Conservation (phyloP, 2,888 invertebrate species). For the Agriotes lineatus region DNA sequence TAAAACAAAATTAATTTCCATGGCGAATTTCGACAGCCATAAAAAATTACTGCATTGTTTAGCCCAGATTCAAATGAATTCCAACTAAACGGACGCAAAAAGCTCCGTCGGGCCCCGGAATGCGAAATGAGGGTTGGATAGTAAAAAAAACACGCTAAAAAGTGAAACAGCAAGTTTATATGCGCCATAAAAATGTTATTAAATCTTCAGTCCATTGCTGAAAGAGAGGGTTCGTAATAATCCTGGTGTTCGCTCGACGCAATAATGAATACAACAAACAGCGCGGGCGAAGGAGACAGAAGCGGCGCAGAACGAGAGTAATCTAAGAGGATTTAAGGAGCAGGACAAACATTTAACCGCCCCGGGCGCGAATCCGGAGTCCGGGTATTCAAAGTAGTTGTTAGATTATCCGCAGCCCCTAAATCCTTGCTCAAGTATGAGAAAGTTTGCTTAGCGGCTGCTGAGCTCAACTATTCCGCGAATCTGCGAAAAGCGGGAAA, state of each 20-base stretch:
- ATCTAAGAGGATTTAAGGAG: slow-evolving; percentile 43
- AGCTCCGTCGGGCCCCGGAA: slow-evolving; percentile 25
- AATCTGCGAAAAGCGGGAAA: not conserved
- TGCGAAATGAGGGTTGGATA: slow-evolving; percentile 35
- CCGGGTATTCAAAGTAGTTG: slow-evolving; percentile 42
- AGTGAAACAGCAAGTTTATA: slow-evolving; percentile 45
- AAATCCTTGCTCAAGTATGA: slow-evolving; percentile 32
- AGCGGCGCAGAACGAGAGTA: slow-evolving; percentile 16
- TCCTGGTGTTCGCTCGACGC: slow-evolving; percentile 26
- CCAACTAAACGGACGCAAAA: slow-evolving; percentile 35
- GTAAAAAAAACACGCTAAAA: slow-evolving; percentile 44
- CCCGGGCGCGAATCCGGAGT: slow-evolving; percentile 36
- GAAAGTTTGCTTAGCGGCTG: slow-evolving; percentile 23
- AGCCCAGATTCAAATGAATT: slow-evolving; percentile 39
- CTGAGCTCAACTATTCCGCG: slow-evolving; percentile 1
- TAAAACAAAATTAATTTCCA: slow-evolving; percentile 32
- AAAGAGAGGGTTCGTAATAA: slow-evolving; percentile 41
- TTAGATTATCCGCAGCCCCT: slow-evolving; percentile 38
- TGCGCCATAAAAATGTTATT: slow-evolving; percentile 42
- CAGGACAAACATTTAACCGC: slow-evolving; percentile 42
- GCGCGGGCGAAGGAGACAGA: slow-evolving; percentile 17
- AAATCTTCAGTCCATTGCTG: slow-evolving; percentile 44
- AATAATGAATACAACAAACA: slow-evolving; percentile 33
- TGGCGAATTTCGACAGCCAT: slow-evolving; percentile 12
- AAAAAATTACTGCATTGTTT: slow-evolving; percentile 33